Evolutionary conservation across 23 tunicate genomes (phyloP), one percentile per base, ranked within the genome.

Genomic region (Trididemnum nubilum): DNA sequence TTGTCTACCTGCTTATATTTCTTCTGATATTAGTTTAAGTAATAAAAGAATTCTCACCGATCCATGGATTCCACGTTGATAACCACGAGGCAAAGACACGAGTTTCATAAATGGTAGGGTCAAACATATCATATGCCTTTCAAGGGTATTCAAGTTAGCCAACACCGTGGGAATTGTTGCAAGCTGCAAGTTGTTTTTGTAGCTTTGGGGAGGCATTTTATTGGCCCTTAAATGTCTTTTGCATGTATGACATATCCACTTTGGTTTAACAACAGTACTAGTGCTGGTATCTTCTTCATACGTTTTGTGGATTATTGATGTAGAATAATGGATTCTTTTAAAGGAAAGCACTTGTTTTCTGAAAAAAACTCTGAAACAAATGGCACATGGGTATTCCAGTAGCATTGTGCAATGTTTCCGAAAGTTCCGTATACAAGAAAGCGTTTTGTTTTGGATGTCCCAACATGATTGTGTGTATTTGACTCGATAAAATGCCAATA

Each of bases 71-170:
- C 73, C 73, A 26, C 30, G 27, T 34, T 66, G 73, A 21, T 3
- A 26, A 1, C 73, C 73, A 26, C 30, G 27, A 26, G 33, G 73
- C 33, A 66, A 25, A 66, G 34, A 33, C 27, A 66, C 73, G 34
- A 66, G 27, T 24, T 66, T 66, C 73, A 66, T 66, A 3, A 66
- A 66, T 29, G 73, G 73, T 3, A 66, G 1, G 30, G 30, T 66
- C 4, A 34, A 34, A 4, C 35, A 66, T 29, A 66, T 25, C 2
- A 66, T n/a, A 34, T 66, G 73, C 2, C 73, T 7, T 66, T 66
- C 73, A 33, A 66, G 34, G 22, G 34, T 66, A 25, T 66, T 66
- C 33, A 66, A 24, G 30, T 66, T 2, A 1, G 27, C 30, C 1
- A 66, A 34, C 30, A 26, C 73, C 1, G 1, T 2, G 22, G 73